Conservation (phyloP, 2,888 invertebrate species). For the Synanthedon andrenaeformis region DNA sequence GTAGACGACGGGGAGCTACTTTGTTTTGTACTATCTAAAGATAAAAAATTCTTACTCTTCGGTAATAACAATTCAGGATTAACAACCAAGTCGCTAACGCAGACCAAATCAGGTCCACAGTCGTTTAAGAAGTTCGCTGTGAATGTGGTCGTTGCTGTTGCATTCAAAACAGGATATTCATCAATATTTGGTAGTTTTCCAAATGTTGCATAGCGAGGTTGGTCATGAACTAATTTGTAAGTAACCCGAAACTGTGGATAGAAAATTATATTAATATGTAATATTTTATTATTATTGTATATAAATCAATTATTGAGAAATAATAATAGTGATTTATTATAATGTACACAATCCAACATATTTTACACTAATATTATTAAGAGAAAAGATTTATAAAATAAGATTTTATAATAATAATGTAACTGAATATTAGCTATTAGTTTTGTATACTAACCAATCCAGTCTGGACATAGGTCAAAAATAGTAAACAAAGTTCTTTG, state of each 20-base stretch:
- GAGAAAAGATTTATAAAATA: too few relatives aligned
- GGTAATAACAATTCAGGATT: slow-evolving; percentile 72
- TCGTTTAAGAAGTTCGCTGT: slow-evolving; percentile 91
- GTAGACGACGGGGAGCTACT: too few relatives aligned
- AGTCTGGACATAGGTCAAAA: too few relatives aligned
- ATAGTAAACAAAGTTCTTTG: too few relatives aligned
- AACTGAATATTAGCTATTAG: too few relatives aligned
- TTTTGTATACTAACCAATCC: too few relatives aligned
- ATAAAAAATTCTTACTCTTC: slow-evolving; percentile 41
- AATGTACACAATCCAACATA: too few relatives aligned
- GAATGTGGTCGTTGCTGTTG: slow-evolving; percentile 84
- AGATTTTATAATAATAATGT: too few relatives aligned
- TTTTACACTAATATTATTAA: too few relatives aligned
- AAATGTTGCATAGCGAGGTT: slow-evolving; percentile 64
- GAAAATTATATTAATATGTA: slow-evolving; percentile 2
- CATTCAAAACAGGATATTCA: slow-evolving; percentile 88
- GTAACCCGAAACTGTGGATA: slow-evolving; percentile 78
- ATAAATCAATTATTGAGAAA: too few relatives aligned
- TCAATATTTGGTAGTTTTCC: slow-evolving; percentile 78
- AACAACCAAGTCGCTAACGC: slow-evolving; percentile 84
- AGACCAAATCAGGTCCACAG: slow-evolving; percentile 88
- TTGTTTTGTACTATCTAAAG: too few relatives aligned
- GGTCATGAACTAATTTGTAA: slow-evolving; percentile 81
- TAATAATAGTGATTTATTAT: too few relatives aligned
- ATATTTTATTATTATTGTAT: background rate